Evolutionary conservation across 2,888 invertebrate genomes (phyloP).

Genomic region (Petrolisthes cinctipes): DNA sequence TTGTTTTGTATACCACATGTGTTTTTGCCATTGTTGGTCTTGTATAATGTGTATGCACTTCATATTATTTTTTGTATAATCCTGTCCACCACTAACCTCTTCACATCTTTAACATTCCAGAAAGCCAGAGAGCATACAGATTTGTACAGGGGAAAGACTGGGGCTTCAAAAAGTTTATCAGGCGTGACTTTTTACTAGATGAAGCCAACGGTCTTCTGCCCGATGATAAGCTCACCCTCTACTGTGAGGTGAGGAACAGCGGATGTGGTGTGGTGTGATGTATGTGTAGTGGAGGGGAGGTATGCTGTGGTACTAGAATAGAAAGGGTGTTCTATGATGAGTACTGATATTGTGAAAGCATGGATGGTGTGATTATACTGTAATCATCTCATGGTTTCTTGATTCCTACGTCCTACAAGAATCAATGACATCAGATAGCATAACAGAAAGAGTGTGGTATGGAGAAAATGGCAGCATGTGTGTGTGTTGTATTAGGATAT

Average conservation of each 20-base stretch:
- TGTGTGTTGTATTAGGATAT: neutral
- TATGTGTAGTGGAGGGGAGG: neutral
- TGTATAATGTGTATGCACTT: too few relatives aligned
- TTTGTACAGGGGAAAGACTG: conserved; percentile 99
- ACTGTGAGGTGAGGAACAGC: conserved; percentile 85
- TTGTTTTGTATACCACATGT: too few relatives aligned
- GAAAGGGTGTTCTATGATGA: neutral
- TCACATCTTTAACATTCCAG: conserved; percentile 70
- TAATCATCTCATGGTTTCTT: too few relatives aligned
- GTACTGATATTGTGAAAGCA: neutral
- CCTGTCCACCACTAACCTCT: too few relatives aligned
- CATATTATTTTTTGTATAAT: too few relatives aligned
- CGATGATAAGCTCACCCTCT: conserved; percentile 98
- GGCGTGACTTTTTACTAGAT: conserved; percentile 97
- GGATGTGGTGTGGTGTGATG: neutral
- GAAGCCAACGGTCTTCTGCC: conserved; percentile 98
- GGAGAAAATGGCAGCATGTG: neutral
- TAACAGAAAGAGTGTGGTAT: too few relatives aligned
- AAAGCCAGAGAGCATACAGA: conserved; percentile 92
- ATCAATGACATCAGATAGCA: too few relatives aligned
- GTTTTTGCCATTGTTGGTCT: too few relatives aligned
- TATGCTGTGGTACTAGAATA: neutral
- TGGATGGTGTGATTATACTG: too few relatives aligned
- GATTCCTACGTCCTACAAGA: too few relatives aligned
- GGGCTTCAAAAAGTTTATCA: conserved; percentile 99